A percentile compares a stretch with the other conserved stretches of the same genome.
Evolutionary conservation across 2,797 vertebrate genomes (phyloP).

Genomic region (Neostethus bicornis): DNA sequence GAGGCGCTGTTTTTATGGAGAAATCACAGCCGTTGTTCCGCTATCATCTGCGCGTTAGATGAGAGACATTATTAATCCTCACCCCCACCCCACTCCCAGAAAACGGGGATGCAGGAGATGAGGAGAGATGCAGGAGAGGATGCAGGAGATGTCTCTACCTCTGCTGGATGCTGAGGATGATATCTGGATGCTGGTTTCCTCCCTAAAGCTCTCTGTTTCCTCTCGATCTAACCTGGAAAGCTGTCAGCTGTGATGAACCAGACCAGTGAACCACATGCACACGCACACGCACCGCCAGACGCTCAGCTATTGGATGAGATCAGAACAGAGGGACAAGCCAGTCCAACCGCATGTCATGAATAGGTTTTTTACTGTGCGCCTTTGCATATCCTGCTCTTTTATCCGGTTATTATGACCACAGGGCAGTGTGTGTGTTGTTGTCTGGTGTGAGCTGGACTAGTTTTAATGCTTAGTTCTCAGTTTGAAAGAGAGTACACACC

Average conservation of each 20-base stretch:
- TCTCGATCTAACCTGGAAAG: constrained; percentile 78
- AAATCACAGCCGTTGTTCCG: constrained; percentile 56
- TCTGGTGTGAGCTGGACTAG: constrained; percentile 25
- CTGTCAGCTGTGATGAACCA: constrained; percentile 82
- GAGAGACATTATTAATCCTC: constrained; percentile 50
- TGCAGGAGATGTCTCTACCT: constrained; percentile 57
- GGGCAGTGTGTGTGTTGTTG: constrained; percentile 35
- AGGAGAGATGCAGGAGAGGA: constrained; percentile 23
- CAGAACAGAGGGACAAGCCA: constrained; percentile 76
- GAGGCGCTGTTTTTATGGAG: constrained; percentile 47
- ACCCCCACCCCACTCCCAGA: neutral
- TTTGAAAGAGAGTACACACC: constrained; percentile 5
- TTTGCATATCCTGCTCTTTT: constrained; percentile 60
- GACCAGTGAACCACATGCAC: constrained; percentile 77
- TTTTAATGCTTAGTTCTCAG: constrained; percentile 16
- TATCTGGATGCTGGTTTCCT: constrained; percentile 81
- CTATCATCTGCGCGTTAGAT: constrained; percentile 67
- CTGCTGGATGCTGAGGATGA: constrained; percentile 83
- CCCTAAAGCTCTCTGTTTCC: constrained; percentile 55
- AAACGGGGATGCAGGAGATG: constrained; percentile 60
- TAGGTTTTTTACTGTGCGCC: constrained; percentile 37
- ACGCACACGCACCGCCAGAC: constrained; percentile 75
- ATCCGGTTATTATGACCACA: constrained; percentile 42
- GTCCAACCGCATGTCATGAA: constrained; percentile 59
- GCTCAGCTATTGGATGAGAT: constrained; percentile 84